phyloP scores from a whole-genome alignment of 1,140 invertebrate genomes.

The Aphidius ervi region DNA sequence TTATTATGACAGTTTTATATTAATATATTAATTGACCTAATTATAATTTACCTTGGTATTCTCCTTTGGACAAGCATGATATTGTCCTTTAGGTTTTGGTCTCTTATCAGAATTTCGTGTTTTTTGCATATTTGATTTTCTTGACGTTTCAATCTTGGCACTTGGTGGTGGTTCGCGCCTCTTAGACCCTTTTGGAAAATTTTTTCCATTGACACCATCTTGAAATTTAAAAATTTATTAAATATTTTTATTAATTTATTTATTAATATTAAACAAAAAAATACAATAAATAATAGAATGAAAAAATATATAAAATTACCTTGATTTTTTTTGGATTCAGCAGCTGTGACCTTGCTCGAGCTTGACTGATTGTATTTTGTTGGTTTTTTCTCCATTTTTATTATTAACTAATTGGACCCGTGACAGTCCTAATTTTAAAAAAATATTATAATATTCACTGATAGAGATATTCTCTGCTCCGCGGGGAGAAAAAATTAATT shows the following conservation, averaged over 20 bases:
- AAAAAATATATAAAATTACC: slow-evolving; percentile 52
- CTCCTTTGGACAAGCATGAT: slow-evolving; percentile 67
- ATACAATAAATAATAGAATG: neutral
- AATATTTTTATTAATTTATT: no score
- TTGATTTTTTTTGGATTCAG: slow-evolving; percentile 68
- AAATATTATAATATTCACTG: slow-evolving; percentile 19
- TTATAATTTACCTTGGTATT: slow-evolving; percentile 58
- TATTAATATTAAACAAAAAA: no score
- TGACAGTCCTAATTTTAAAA: slow-evolving; percentile 38
- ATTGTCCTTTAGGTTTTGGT: slow-evolving; percentile 66
- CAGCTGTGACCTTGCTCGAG: slow-evolving; percentile 55
- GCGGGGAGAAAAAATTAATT: slow-evolving; percentile 63
- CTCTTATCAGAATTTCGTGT: slow-evolving; percentile 67
- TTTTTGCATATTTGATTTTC: slow-evolving; percentile 61
- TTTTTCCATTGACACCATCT: slow-evolving; percentile 60
- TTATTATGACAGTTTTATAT: no score
- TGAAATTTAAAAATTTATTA: slow-evolving; percentile 15
- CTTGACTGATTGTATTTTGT: slow-evolving; percentile 57
- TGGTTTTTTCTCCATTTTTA: slow-evolving; percentile 71
- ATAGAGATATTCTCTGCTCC: slow-evolving; percentile 60
- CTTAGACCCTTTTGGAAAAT: slow-evolving; percentile 60
- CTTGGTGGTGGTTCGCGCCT: slow-evolving; percentile 59
- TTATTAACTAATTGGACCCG: slow-evolving; percentile 39
- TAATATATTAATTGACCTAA: slow-evolving; percentile 21
- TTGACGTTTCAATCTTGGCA: slow-evolving; percentile 60